phyloP scores from a whole-genome alignment of 2,888 invertebrate genomes.

The Pterostichus madidus region DNA sequence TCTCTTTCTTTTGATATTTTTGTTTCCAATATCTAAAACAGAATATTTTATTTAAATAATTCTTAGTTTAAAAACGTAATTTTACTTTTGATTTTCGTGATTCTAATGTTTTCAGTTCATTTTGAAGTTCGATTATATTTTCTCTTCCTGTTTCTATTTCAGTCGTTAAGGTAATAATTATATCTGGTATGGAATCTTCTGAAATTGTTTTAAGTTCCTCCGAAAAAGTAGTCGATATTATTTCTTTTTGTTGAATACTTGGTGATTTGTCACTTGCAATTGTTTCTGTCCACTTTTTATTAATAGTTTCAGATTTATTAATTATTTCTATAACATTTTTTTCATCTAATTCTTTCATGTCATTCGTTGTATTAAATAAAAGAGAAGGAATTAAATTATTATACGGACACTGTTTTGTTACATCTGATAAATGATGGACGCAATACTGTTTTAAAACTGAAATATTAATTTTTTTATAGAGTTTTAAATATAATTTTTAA shows the following conservation, averaged over 20 bases:
- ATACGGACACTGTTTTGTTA: slow-evolving; percentile 74
- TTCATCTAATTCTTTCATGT: slow-evolving; percentile 63
- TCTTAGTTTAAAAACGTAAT: neutral
- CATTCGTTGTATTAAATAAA: slow-evolving; percentile 70
- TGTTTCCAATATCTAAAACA: slow-evolving; percentile 70
- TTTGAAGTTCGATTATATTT: slow-evolving; percentile 73
- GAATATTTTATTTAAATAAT: neutral
- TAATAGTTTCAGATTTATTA: slow-evolving; percentile 70
- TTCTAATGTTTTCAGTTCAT: slow-evolving; percentile 73
- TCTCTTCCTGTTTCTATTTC: slow-evolving; percentile 73
- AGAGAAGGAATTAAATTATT: slow-evolving; percentile 74
- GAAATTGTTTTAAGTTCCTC: slow-evolving; percentile 63
- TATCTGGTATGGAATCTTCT: slow-evolving; percentile 71
- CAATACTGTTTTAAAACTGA: slow-evolving; percentile 75
- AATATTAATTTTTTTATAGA: slow-evolving; percentile 65
- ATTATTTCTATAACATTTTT: slow-evolving; percentile 69
- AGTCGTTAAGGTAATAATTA: slow-evolving; percentile 74
- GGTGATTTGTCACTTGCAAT: slow-evolving; percentile 55
- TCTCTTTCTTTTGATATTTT: slow-evolving; percentile 75
- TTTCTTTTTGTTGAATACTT: slow-evolving; percentile 38
- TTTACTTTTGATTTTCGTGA: slow-evolving; percentile 59
- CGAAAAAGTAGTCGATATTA: slow-evolving; percentile 51
- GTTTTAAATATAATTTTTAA: slow-evolving; percentile 33
- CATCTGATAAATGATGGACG: slow-evolving; percentile 73
- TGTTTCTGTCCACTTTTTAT: slow-evolving; percentile 65